Base-by-base conservation (phyloP, 2,113 vertebrate genomes). In the Desmodus rotundus region DNA sequence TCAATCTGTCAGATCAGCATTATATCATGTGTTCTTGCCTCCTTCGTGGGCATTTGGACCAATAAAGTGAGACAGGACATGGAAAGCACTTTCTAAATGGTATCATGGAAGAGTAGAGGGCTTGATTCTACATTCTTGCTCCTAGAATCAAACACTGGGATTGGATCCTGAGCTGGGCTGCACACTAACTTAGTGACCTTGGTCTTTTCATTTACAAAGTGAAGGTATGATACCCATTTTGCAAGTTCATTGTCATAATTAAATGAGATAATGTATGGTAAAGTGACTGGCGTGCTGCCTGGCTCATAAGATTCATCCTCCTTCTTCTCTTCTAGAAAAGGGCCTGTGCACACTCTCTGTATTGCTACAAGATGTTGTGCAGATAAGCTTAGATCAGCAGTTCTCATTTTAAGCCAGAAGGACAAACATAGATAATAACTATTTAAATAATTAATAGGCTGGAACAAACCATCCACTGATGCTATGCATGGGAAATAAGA, bases 391-490 rank as follows among this genome's bases (percentile, higher is more conserved):
- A 83, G 67, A 58, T 97, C 97, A 97, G 96, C 96, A 97, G 81
- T 96, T 98, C 97, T 97, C 56, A 89, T 74, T 86, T 96, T 91
- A 93, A 97, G 95, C 96, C 97, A 97, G 95, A 96, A 98, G 81
- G 93, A 96, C 93, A 98, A 98, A 98, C 77, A 97, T 54, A 97
- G 97, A 98, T 97, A 97, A 98, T 98, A 97, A 97, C 96, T 96
- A 97, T 96, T 97, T 98, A 96, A 98, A 98, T 98, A 97, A 98
- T 98, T 98, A 96, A 98, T 96, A 95, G 94, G 67, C 91, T 96
- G 89, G 88, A 94, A 95, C 87, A 85, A 86, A 74, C 93, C 95
- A 93, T 80, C 93, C 92, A 89, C 68, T 93, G 83, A 89, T 81
- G 88, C 85, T 93, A 80, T 97, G 95, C 95, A 92, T 95, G 91